Conservation (phyloP, 1,140 invertebrate genomes). For the Schlechtendalia chinensis region DNA sequence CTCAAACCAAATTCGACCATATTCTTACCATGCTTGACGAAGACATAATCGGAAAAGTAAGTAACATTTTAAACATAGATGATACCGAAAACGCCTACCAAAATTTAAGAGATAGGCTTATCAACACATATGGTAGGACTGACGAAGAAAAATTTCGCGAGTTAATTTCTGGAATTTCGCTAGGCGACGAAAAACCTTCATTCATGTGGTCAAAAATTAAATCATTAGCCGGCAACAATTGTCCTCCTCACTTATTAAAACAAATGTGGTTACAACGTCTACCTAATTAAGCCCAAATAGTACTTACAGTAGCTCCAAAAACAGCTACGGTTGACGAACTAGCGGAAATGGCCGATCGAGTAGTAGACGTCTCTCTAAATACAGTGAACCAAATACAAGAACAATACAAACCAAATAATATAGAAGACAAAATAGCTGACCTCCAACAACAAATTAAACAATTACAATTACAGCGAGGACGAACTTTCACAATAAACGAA, state of each 20-base stretch:
- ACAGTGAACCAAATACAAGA: conserved; percentile 23
- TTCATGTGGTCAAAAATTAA: no score
- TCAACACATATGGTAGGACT: no score
- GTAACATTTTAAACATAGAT: no score
- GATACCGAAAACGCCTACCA: no score
- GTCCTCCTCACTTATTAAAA: not conserved
- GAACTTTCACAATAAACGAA: not conserved
- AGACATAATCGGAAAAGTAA: no score
- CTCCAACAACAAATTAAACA: not conserved
- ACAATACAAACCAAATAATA: conserved; percentile 26
- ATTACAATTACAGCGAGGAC: not conserved
- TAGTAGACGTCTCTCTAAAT: no score
- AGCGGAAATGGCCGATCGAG: conserved; percentile 25
- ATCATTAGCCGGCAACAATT: not conserved
- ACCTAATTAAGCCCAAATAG: conserved; percentile 17
- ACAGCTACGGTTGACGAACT: not conserved
- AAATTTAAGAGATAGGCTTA: no score
- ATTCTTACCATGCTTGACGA: no score
- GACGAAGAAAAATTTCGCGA: no score
- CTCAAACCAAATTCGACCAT: no score
- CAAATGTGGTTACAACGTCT: conserved; percentile 19
- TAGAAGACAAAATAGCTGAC: conserved; percentile 19
- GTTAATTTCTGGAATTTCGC: no score
- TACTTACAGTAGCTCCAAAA: conserved; percentile 6
- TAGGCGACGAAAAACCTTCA: no score